Evolutionary conservation across 2,888 invertebrate species (phyloP), one percentile per base, ranked within the genome.

Genomic region (Aplocera efformata): DNA sequence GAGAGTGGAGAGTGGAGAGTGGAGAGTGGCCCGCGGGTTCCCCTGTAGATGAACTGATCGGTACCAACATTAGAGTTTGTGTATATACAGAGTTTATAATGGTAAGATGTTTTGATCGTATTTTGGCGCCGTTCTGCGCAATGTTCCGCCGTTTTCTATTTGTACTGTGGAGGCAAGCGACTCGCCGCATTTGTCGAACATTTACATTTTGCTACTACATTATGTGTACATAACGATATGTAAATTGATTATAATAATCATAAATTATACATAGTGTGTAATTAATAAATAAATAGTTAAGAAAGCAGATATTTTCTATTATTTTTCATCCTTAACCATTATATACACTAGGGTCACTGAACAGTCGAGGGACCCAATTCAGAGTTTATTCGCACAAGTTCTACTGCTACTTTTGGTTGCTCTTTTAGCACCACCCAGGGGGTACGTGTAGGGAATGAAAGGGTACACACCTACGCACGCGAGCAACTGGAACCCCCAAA

Each of bases 231-330:
- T 85, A 85, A 76, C 72, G 59, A 69, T 76, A 79, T 83, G 78
- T 84, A 81, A 84, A 84, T 83, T 79, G 79, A 81, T 79, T 77
- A 72, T 57, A 59, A 63, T 62, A 74, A 81, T 76, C 72, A 66
- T 80, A 82, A 84, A 83, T 82, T 83, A 83, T 83, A 81, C 72
- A 76, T 81, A 79, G 72, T 68, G 79, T 82, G 77, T 84, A 84
- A n/a, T n/a, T 17, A 17, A 17, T 17, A 17, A 17, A 82, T 85
- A 85, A 85, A 85, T 84, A 79, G 75, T 70, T 84, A 83, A 83
- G 84, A 75, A 77, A 71, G 66, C 57, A 60, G 13, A 5, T 17
- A 45, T 36, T n/a, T 39, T 11, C 29, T 63, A 66, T 72, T 53
- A 17, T 62, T 62, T 47, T 53, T 45, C 48, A 6, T 31, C 6